phyloP scores from a whole-genome alignment of 2,888 invertebrate species.

The Ochlodes sylvanus region DNA sequence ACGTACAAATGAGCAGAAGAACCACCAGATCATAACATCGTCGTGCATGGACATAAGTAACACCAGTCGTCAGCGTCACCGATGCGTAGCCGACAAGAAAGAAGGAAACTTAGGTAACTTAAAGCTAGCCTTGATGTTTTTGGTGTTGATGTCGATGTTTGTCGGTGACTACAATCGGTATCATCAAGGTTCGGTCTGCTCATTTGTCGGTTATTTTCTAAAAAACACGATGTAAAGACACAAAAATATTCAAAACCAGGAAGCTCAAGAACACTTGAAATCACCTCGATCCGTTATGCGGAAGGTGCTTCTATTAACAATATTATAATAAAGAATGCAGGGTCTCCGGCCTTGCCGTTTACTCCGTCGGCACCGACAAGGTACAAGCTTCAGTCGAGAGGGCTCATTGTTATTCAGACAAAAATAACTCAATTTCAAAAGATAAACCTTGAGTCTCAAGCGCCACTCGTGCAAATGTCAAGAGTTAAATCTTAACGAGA shows the following conservation, averaged over 20 bases:
- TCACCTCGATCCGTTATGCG: not conserved
- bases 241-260: not conserved
- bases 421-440: constrained; percentile 39
- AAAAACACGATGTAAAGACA: not conserved
- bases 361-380: constrained; percentile 33
- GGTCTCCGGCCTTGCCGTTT: constrained; percentile 34
- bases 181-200: too few relatives aligned
- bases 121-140: too few relatives aligned
- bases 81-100: too few relatives aligned
- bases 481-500: constrained; percentile 36
- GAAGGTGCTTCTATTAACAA: constrained; percentile 13
- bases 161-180: too few relatives aligned
- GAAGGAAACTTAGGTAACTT: too few relatives aligned
- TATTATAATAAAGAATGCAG: constrained; percentile 22
- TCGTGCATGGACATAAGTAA: too few relatives aligned
- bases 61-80: too few relatives aligned
- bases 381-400: constrained; percentile 34
- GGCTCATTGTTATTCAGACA: constrained; percentile 38
- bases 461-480: constrained; percentile 36
- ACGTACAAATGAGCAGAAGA: too few relatives aligned
- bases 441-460: constrained; percentile 39
- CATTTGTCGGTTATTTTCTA: too few relatives aligned
- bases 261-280: not conserved
- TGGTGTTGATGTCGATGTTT: too few relatives aligned
- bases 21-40: too few relatives aligned